Conservation (phyloP, 2,888 invertebrate genomes). For the Pomacea canaliculata region DNA sequence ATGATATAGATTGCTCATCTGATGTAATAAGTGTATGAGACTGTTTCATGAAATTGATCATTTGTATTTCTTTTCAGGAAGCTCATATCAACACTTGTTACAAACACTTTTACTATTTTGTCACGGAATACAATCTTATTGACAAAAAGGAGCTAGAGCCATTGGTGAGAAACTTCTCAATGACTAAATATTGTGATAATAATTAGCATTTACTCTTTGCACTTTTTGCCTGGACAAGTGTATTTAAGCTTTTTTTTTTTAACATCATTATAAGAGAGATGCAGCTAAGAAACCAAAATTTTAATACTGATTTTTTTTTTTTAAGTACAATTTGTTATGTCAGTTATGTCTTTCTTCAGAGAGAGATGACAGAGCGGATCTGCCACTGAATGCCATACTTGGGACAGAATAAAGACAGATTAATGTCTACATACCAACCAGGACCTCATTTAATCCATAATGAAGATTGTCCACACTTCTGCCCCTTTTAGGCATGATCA, state of each 20-base stretch:
- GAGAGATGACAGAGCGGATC: constrained; percentile 61
- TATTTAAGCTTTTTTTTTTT: background rate
- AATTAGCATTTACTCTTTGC: no score
- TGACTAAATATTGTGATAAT: background rate
- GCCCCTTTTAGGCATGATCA: no score
- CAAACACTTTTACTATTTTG: constrained; percentile 94
- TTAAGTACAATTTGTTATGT: background rate
- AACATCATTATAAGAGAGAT: no score
- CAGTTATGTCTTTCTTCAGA: constrained; percentile 45
- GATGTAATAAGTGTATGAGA: no score
- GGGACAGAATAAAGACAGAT: no score
- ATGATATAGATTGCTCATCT: no score
- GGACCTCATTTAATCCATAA: no score
- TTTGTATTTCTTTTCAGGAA: constrained; percentile 75
- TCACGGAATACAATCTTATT: constrained; percentile 87
- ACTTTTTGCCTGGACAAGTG: no score
- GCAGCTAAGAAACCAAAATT: no score
- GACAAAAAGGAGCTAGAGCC: constrained; percentile 88
- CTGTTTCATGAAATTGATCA: background rate
- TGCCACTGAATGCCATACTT: constrained; percentile 45
- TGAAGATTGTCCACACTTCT: no score
- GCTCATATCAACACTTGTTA: constrained; percentile 94
- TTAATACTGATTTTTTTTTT: no score
- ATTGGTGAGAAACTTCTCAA: constrained; percentile 69
- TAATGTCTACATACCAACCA: no score